Conservation (phyloP, 2,797 vertebrate genomes). For the Phrynocephalus vlangalii region DNA sequence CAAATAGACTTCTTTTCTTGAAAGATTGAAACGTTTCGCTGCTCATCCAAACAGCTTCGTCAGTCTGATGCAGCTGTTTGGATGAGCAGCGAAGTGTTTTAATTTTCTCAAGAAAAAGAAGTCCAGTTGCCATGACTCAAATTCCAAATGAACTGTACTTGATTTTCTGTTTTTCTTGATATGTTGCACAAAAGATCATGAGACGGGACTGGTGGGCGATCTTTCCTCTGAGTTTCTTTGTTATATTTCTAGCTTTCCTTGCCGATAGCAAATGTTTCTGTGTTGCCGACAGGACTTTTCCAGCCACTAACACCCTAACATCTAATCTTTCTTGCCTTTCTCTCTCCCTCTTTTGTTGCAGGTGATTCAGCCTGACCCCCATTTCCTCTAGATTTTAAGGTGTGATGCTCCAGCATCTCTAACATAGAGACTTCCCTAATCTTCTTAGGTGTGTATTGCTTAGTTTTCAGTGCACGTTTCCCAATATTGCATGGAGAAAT, state of each 20-base stretch:
- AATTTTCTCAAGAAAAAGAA: too few relatives aligned
- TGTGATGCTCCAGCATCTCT: constrained; percentile 83
- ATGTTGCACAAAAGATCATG: too few relatives aligned
- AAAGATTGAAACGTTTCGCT: too few relatives aligned
- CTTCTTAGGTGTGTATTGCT: constrained; percentile 86
- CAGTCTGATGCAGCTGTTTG: too few relatives aligned
- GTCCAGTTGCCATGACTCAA: too few relatives aligned
- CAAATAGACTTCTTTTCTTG: too few relatives aligned
- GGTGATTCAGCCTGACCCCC: constrained; percentile 69
- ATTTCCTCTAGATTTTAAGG: constrained; percentile 69
- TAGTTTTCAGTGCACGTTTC: constrained; percentile 66
- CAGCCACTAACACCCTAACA: constrained; percentile 27
- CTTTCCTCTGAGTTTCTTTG: not conserved
- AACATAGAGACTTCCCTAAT: constrained; percentile 52
- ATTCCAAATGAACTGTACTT: too few relatives aligned
- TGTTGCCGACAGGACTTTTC: constrained; percentile 13
- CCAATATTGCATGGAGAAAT: constrained; percentile 40
- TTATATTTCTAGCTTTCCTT: not conserved
- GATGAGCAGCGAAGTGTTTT: too few relatives aligned
- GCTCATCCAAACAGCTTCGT: too few relatives aligned
- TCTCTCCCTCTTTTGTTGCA: constrained; percentile 72
- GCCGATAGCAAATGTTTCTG: not conserved
- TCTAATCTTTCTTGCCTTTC: constrained; percentile 72
- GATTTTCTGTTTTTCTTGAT: too few relatives aligned
- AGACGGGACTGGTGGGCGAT: not conserved